phyloP scores from a whole-genome alignment of 2,888 invertebrate species.

The Napeogenes sylphis region DNA sequence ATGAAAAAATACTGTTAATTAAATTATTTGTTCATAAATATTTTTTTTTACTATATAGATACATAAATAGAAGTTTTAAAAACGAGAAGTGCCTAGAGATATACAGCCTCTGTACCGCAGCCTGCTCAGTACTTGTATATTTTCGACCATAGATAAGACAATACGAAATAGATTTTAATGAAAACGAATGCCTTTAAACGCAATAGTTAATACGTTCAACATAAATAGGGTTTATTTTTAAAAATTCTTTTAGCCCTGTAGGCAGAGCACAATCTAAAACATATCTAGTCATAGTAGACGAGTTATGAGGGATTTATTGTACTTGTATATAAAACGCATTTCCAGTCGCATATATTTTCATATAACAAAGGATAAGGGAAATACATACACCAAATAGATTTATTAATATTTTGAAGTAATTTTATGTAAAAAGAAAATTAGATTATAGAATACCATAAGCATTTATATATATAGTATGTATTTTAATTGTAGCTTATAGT shows the following conservation, averaged over 20 bases:
- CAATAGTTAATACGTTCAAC: constrained; percentile 72
- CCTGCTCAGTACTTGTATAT: constrained; percentile 41
- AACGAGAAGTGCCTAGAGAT: constrained; percentile 24
- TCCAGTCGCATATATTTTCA: constrained; percentile 73
- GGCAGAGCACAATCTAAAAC: constrained; percentile 69
- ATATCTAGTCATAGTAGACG: constrained; percentile 75
- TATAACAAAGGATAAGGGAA: constrained; percentile 36
- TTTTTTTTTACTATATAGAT: not conserved
- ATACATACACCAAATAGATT: constrained; percentile 41
- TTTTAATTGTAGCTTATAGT: constrained; percentile 4
- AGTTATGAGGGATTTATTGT: constrained; percentile 54
- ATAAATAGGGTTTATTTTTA: constrained; percentile 68
- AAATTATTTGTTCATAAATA: not conserved
- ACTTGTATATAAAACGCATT: constrained; percentile 58
- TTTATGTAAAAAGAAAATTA: constrained; percentile 6
- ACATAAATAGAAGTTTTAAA: constrained; percentile 2
- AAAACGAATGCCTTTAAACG: constrained; percentile 68
- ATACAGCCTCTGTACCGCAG: constrained; percentile 16
- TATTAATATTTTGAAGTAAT: constrained; percentile 2
- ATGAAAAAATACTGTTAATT: too few species aligned
- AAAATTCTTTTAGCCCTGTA: constrained; percentile 57
- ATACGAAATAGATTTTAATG: constrained; percentile 69
- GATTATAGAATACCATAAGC: constrained; percentile 2
- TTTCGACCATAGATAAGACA: constrained; percentile 76
- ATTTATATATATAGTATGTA: not conserved